These are phyloP conservation scores for Mionectes macconnelli DNA, from an alignment of 2,113 vertebrate genomes.

Conservation along the genomic window DNA sequence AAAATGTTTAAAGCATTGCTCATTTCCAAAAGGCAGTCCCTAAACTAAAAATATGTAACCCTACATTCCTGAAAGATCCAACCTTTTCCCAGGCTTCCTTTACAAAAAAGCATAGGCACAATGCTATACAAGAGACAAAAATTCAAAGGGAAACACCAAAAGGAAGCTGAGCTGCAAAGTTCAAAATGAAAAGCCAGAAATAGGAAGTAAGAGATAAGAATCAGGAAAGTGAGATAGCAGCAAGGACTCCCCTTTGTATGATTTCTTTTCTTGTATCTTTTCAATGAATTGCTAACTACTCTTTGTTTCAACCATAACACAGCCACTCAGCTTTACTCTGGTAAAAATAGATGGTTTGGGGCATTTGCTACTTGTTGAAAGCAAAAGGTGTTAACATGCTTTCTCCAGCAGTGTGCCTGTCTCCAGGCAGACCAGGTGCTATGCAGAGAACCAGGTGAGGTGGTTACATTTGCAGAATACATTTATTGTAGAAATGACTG, in stretches of 20 bases:
- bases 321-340: not conserved
- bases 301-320: conserved; percentile 46
- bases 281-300: conserved; percentile 58
- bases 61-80: conserved; percentile 46
- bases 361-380: conserved; percentile 31
- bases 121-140: conserved; percentile 20
- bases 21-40: not conserved
- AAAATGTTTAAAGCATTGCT: not conserved
- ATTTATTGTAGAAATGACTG: not conserved
- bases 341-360: conserved; percentile 56
- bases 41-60: conserved; percentile 52
- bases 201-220: conserved; percentile 60
- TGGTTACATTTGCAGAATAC: not conserved
- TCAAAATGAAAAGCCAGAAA: conserved; percentile 63
- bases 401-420: not conserved
- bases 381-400: conserved; percentile 13
- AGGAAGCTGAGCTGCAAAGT: conserved; percentile 66
- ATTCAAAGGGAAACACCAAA: conserved; percentile 55
- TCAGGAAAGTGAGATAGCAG: conserved; percentile 51
- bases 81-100: conserved; percentile 51
- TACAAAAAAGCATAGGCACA: conserved; percentile 22
- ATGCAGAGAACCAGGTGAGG: not conserved
- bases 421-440: not conserved
- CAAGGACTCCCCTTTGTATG: conserved; percentile 46
- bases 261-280: conserved; percentile 67